Base-by-base conservation (phyloP, 2,888 invertebrate species). In the Melanophora roralis region DNA sequence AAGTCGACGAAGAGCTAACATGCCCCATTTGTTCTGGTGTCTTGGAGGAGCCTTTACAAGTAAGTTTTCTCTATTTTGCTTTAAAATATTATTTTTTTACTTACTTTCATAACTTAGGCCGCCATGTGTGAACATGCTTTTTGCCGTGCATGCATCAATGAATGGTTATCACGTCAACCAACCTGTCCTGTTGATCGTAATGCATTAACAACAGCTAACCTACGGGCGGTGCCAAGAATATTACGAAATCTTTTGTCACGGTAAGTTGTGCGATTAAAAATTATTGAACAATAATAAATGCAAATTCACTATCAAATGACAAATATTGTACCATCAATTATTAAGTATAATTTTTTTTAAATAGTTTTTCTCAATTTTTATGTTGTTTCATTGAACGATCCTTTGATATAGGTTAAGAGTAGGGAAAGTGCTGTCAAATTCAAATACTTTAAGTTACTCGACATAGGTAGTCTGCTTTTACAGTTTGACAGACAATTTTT, bases 1-100 rank as follows among this genome's bases (percentile, higher is more conserved):
- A 96, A 90, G 98, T 98, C 84, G 98, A 98, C 91, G 98, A 98
- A 92, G 98, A 98, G 91, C 92, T 98, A 81, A 94, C 98, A 85
- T 98, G 98, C 88, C 96, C 98, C 83, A 98, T 98, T 90, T 98
- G 98, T 91, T 96, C 97, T 82, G 96, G 96, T 83, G 98, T 98
- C 82, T 91, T 98, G 71, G 97, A 98, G 88, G 97, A 98, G 88
- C 98, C 98, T 51, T 91, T 98, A 81, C 98, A 98, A 94, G 97
- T 96, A 91, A 85, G 88, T 87, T 40, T 74, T 21, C 34, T 55
- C 1, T 7, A 38, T 9, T 36, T 14, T 23, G 1, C 16, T 14
- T 23, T 11, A 45, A 32, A 19, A 40, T n/a, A 55, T 7, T 53
- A 9, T 32, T 27, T 51, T n/a, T 14, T 16, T 27, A 16, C 47